Conservation (phyloP, 2,113 vertebrate species). For the Sorex fumeus region DNA sequence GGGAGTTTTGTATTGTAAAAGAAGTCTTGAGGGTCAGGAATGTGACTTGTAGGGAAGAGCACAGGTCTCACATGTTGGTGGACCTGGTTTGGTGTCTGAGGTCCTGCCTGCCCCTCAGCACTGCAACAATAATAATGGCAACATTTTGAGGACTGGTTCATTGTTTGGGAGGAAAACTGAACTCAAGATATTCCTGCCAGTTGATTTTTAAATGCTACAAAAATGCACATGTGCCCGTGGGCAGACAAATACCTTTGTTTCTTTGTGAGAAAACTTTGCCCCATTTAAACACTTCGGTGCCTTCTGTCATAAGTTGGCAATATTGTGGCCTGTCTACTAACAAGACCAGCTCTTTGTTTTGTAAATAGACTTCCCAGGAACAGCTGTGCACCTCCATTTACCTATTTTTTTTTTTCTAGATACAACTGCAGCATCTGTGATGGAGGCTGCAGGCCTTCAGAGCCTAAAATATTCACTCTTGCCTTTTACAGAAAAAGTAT, state of each 20-base stretch:
- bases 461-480: neutral
- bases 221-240: too few species aligned
- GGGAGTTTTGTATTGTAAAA: neutral
- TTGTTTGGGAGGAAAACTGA: neutral
- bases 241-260: neutral
- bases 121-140: too few species aligned
- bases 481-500: neutral
- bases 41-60: too few species aligned
- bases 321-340: neutral
- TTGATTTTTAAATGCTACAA: slow-evolving; percentile 1
- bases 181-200: slow-evolving; percentile 8
- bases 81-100: too few species aligned
- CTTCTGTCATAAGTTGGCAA: neutral
- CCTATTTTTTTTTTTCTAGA: neutral
- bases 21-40: too few species aligned
- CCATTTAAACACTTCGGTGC: neutral
- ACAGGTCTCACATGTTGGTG: too few species aligned
- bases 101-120: too few species aligned
- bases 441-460: neutral
- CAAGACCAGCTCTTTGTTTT: slow-evolving; percentile 3
- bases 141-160: neutral
- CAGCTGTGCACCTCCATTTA: neutral
- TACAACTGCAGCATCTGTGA: neutral
- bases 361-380: slow-evolving; percentile 47
- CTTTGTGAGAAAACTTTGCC: slow-evolving; percentile 42